These are phyloP conservation scores for Temnothorax nylanderi DNA, from an alignment of 1,140 invertebrate genomes.

Conservation along the genomic window DNA sequence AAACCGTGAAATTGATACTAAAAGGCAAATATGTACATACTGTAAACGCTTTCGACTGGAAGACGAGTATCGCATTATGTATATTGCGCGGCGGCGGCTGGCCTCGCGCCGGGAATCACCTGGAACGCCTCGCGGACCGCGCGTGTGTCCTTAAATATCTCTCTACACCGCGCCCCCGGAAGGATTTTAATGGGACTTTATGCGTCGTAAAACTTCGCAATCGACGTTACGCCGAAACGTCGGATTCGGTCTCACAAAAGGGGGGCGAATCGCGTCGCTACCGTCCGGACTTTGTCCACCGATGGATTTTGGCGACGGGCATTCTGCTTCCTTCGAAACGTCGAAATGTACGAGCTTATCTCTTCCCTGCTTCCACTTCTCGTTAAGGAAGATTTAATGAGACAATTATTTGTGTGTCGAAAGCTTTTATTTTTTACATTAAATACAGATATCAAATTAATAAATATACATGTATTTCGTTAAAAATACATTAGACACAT, in stretches of 20 bases:
- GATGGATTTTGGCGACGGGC: neutral
- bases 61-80: conserved; percentile 54
- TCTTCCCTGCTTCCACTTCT: neutral
- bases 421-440: neutral
- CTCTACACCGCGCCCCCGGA: no score
- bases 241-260: neutral
- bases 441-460: neutral
- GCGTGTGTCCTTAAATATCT: conserved; percentile 49
- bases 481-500: neutral
- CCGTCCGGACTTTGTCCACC: neutral
- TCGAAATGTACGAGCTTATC: neutral
- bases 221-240: conserved; percentile 6
- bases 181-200: conserved; percentile 33
- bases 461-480: neutral
- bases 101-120: conserved; percentile 46
- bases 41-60: conserved; percentile 51
- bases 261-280: neutral
- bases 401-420: neutral
- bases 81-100: conserved; percentile 31
- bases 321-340: neutral
- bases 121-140: conserved; percentile 15
- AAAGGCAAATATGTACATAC: conserved; percentile 57
- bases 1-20: conserved; percentile 59
- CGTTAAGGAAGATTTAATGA: neutral
- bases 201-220: conserved; percentile 25